These are phyloP conservation scores for Blastomussa wellsi DNA, from an alignment of 92 coral and sea anemone species.

Conservation along the genomic window DNA sequence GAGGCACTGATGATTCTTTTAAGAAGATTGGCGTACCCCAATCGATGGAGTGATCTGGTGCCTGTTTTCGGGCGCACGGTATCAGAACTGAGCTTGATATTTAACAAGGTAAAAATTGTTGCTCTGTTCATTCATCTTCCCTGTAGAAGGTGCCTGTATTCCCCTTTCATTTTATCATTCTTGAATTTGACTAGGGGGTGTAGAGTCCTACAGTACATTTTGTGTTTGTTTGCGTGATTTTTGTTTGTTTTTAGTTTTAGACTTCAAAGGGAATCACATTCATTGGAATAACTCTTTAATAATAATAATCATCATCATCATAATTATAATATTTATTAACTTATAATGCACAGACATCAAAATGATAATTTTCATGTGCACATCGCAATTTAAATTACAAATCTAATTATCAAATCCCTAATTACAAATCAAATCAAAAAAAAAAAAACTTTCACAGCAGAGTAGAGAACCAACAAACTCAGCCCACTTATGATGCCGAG, in stretches of 20 bases:
- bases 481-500: slow-evolving; percentile 20
- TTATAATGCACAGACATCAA: slow-evolving; percentile 25
- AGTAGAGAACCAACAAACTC: slow-evolving; percentile 23
- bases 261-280: no score
- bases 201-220: slow-evolving; percentile 47
- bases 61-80: slow-evolving; percentile 58
- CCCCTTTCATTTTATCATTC: slow-evolving; percentile 34
- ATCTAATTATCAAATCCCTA: slow-evolving; percentile 7
- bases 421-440: slow-evolving; percentile 6
- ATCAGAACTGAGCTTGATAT: slow-evolving; percentile 67
- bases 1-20: slow-evolving; percentile 64
- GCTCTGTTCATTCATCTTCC: slow-evolving; percentile 48
- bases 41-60: slow-evolving; percentile 68
- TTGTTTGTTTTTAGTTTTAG: slow-evolving; percentile 38
- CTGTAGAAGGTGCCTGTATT: slow-evolving; percentile 60
- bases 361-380: slow-evolving; percentile 24
- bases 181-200: slow-evolving; percentile 51
- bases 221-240: no score
- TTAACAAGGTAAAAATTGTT: slow-evolving; percentile 55
- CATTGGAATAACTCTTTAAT: no score
- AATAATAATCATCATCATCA: not conserved
- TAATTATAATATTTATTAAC: slow-evolving; percentile 11
- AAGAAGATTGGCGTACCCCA: slow-evolving; percentile 65
- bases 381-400: slow-evolving; percentile 25
- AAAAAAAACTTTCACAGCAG: slow-evolving; percentile 11